Evolutionary conservation across 1,140 invertebrate genomes (phyloP).

Genomic region (Acromyrmex charruanus): DNA sequence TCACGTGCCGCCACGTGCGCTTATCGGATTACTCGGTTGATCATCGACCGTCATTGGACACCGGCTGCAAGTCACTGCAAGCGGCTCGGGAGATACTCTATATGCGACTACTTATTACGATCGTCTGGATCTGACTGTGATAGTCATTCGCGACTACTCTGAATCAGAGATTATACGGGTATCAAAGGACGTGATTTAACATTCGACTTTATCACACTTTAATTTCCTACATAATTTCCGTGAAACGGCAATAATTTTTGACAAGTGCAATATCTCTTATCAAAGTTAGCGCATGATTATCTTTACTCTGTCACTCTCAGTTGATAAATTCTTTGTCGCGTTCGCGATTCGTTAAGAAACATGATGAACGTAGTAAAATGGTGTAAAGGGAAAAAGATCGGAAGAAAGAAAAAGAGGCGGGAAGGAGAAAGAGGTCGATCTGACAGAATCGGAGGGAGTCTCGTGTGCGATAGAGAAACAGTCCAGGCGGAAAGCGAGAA

Average conservation of each 20-base stretch:
- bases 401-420: neutral
- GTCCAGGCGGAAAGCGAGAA: neutral
- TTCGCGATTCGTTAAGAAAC: neutral
- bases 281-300: neutral
- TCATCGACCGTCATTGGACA: slow-evolving; percentile 78
- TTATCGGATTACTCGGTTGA: slow-evolving; percentile 79
- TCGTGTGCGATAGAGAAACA: slow-evolving; percentile 17
- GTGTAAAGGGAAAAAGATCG: neutral
- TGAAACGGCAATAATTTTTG: neutral
- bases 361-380: neutral
- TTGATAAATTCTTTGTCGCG: slow-evolving; percentile 45
- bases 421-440: neutral
- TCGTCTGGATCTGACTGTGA: slow-evolving; percentile 30
- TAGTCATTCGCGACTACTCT: neutral
- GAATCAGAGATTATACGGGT: neutral
- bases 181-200: neutral
- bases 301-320: neutral
- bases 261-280: neutral
- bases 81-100: neutral
- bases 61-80: slow-evolving; percentile 66
- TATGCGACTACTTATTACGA: slow-evolving; percentile 39
- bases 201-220: neutral
- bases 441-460: neutral
- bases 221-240: neutral
- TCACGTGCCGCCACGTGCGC: slow-evolving; percentile 81